Evolutionary conservation across 2,888 invertebrate genomes (phyloP).

Genomic region (Thymelicus sylvestris): DNA sequence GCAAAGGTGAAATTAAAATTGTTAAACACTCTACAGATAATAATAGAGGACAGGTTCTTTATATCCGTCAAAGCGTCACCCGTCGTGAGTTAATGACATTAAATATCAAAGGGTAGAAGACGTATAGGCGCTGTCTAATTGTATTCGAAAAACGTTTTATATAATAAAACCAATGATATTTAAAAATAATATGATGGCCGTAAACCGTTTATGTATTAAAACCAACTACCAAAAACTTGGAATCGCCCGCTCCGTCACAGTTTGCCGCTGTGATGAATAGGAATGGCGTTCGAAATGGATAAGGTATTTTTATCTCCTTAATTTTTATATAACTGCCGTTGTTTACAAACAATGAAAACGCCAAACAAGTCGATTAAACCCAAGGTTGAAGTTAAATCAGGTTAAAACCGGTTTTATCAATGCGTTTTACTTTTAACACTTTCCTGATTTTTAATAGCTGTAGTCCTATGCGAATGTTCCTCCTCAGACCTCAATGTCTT

Average conservation of each 20-base stretch:
- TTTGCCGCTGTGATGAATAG: background rate
- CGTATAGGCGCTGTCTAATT: constrained; percentile 6
- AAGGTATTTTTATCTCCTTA: background rate
- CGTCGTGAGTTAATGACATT: constrained; percentile 54
- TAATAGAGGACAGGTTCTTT: constrained; percentile 62
- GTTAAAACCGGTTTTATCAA: background rate
- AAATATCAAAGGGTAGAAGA: constrained; percentile 52
- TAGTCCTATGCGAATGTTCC: too few species aligned
- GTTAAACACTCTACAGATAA: constrained; percentile 71
- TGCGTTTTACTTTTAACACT: too few species aligned
- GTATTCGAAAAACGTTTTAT: constrained; percentile 13
- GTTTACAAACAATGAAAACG: background rate
- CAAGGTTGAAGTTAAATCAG: background rate
- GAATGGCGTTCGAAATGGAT: background rate
- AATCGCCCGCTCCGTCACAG: background rate
- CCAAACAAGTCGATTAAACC: background rate
- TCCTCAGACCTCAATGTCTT: background rate
- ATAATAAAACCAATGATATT: too few species aligned
- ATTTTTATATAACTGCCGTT: background rate
- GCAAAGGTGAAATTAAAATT: constrained; percentile 73
- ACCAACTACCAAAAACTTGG: too few species aligned
- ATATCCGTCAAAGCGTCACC: constrained; percentile 52
- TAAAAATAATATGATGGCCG: background rate
- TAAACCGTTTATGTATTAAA: constrained; percentile 6
- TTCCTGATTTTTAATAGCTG: too few species aligned